phyloP scores from a whole-genome alignment of 2,888 invertebrate species.

The Lasioglossum figueresi region DNA sequence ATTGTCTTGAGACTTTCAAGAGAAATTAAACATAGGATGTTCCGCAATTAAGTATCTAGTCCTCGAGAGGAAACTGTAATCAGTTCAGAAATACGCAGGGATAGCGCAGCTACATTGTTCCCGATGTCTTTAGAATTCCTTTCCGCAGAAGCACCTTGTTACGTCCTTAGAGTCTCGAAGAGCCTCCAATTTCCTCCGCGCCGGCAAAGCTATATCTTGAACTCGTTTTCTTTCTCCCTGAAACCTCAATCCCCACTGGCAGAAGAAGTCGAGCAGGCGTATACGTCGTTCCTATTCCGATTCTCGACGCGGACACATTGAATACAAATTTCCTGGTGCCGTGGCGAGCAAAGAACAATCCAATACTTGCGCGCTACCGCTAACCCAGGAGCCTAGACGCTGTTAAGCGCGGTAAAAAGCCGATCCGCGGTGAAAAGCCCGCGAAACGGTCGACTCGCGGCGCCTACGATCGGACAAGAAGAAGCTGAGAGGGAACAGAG shows the following conservation, averaged over 20 bases:
- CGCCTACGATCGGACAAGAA: conserved; percentile 63
- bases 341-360: conserved; percentile 32
- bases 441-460: conserved; percentile 58
- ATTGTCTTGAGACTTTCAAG: neutral
- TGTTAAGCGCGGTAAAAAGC: conserved; percentile 43
- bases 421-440: conserved; percentile 50
- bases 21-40: no score
- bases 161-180: neutral
- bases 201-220: neutral
- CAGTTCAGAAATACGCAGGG: neutral
- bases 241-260: neutral
- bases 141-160: neutral
- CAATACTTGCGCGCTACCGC: neutral
- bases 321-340: neutral
- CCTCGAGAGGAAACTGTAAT: neutral
- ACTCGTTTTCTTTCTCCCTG: neutral
- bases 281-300: neutral
- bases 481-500: conserved; percentile 58
- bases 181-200: neutral
- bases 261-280: neutral
- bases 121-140: neutral
- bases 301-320: neutral
- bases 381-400: neutral
- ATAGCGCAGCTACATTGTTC: neutral
- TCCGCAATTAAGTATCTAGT: neutral